Conservation (phyloP, 92 coral and sea anemone genomes). For the Umimayanthus kanabou region DNA sequence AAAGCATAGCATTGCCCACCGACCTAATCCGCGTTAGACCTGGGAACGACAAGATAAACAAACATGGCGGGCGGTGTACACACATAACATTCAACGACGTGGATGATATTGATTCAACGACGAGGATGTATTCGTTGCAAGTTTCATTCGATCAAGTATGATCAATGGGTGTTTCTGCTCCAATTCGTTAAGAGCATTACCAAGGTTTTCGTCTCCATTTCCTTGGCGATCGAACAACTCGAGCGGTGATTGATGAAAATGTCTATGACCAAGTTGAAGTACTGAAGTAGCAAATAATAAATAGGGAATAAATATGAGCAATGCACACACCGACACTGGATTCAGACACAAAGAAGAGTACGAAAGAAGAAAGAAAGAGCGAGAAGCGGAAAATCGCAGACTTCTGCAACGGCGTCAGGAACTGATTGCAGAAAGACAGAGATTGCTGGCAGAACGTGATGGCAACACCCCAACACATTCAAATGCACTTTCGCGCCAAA, state of each 20-base stretch:
- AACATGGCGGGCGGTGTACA: slow-evolving; percentile 2
- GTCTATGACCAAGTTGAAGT: too few species aligned
- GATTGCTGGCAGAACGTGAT: slow-evolving; percentile 56
- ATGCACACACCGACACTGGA: not conserved
- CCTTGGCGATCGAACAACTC: not conserved
- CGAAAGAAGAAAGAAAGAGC: slow-evolving; percentile 49
- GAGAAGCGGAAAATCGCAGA: slow-evolving; percentile 53
- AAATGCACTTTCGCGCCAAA: slow-evolving; percentile 46
- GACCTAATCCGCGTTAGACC: not conserved
- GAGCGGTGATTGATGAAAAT: too few species aligned
- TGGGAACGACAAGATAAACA: slow-evolving; percentile 16
- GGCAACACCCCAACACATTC: not conserved
- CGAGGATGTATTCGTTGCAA: too few species aligned
- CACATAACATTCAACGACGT: too few species aligned
- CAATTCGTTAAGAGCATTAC: not conserved
- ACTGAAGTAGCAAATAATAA: too few species aligned
- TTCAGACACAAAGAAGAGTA: slow-evolving; percentile 34
- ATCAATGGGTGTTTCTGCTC: not conserved
- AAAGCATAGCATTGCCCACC: too few species aligned
- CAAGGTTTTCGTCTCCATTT: not conserved
- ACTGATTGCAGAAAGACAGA: slow-evolving; percentile 66
- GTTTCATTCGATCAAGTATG: too few species aligned
- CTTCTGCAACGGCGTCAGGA: slow-evolving; percentile 73
- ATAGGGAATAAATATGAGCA: slow-evolving; percentile 32
- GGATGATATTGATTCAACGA: too few species aligned